A percentile compares a stretch with the other conserved stretches of the same genome.
These are phyloP conservation scores for Eubasilissa splendida DNA, from an alignment of 2,888 invertebrate genomes.

Conservation along the genomic window DNA sequence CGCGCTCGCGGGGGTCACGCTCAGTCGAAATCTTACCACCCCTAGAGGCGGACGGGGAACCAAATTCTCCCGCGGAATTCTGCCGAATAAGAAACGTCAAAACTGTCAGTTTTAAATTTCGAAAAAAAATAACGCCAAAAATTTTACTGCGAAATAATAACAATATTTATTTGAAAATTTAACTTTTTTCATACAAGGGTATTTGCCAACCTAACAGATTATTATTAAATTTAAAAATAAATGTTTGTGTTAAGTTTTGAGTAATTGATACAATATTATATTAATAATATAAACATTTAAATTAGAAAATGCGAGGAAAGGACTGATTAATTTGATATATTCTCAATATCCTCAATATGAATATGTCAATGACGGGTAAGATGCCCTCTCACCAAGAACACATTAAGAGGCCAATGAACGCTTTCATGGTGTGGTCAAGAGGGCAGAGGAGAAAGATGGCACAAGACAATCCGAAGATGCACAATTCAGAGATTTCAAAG, in stretches of 20 bases:
- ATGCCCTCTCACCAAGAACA: conserved; percentile 75
- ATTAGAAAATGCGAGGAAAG: neutral
- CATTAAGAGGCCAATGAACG: conserved; percentile 96
- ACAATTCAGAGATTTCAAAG: conserved; percentile 93
- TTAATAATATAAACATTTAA: too few species aligned
- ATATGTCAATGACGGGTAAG: conserved; percentile 60
- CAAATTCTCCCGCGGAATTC: conserved; percentile 1
- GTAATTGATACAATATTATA: too few species aligned
- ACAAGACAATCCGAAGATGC: conserved; percentile 95
- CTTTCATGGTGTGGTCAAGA: conserved; percentile 95
- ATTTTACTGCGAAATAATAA: neutral
- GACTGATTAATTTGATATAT: conserved; percentile 9
- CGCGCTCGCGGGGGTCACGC: conserved; percentile 62
- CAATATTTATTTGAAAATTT: too few species aligned
- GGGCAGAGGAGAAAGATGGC: conserved; percentile 93
- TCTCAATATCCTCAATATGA: conserved; percentile 32
- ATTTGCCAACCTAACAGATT: too few species aligned
- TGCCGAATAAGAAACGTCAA: conserved; percentile 8
- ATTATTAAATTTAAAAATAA: too few species aligned
- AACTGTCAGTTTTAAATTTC: conserved; percentile 31
- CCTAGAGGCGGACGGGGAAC: conserved; percentile 31
- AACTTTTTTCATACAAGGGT: too few species aligned
- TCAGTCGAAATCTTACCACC: conserved; percentile 60
- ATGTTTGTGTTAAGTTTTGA: too few species aligned
- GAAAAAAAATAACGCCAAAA: conserved; percentile 3